Evolutionary conservation across 2,888 invertebrate species (phyloP), one percentile per base, ranked within the genome.

Genomic region (Melanchra persicariae): DNA sequence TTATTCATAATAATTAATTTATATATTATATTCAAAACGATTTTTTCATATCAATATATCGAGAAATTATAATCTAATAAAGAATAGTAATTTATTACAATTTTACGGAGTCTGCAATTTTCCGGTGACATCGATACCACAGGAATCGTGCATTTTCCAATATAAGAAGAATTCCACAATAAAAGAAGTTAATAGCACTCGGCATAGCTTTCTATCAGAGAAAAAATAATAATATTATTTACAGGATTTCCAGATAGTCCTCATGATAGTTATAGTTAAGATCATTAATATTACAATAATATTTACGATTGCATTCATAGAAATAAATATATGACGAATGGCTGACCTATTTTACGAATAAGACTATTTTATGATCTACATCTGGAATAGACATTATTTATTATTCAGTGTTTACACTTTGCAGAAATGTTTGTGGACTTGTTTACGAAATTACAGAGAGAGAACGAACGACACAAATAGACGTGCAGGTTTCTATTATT

Each of bases 381-480:
- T 45, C 22, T 37, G 7, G 19, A 34, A 51, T 51, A 30, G 10
- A 51, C 30, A 26, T 49, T 45, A 57, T 74, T 66, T 49, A 40
- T 55, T 40, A 43, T 40, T 26, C 43, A 75, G 49, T 67, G 63
- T 77, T 67, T 61, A 51, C 37, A 54, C 59, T 22, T 47, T 63
- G 80, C 30, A 66, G 62, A 79, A 63, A 66, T 55, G 26, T 79
- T 75, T 70, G 74, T 75, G 37, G 52, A 40, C 30, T 79, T 75
- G 75, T 78, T 79, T 66, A n/a, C 61, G 9, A 51, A 65, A 45
- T 54, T 19, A 47, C 47, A 55, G 47, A 54, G 43, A 22, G n/a
- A 17, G 15, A 49, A 34, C 34, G 30, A 55, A 43, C 19, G 22
- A 60, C 24, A 59, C 19, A 40, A 70, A 77, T 74, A 69, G 45